These are phyloP conservation scores for Acomys russatus DNA, from an alignment of 2,797 vertebrate species.

Conservation along the genomic window DNA sequence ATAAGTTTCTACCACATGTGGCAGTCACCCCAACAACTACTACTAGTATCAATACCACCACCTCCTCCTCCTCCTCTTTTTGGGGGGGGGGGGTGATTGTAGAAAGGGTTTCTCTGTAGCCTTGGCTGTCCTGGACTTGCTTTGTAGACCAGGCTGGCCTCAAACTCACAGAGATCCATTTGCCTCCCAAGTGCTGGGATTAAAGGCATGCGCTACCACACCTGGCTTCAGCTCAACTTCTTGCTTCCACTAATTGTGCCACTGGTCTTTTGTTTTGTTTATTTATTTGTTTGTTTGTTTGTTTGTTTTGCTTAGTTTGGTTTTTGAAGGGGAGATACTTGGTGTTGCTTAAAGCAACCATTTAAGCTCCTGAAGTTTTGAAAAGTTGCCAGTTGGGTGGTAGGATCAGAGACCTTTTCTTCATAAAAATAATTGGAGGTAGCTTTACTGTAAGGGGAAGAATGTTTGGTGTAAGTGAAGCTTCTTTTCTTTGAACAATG, in stretches of 20 bases:
- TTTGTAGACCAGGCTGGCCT: too few species aligned
- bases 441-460: background rate
- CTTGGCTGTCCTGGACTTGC: too few species aligned
- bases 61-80: too few species aligned
- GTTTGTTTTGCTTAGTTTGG: background rate
- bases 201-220: too few species aligned
- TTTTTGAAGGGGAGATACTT: background rate
- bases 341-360: background rate
- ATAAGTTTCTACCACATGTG: background rate
- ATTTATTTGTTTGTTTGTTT: background rate
- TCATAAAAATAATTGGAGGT: conserved; percentile 35
- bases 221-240: too few species aligned
- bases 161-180: too few species aligned
- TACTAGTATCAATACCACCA: too few species aligned
- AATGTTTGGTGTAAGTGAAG: conserved; percentile 47
- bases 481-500: background rate
- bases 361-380: conserved; percentile 39
- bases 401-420: conserved; percentile 28
- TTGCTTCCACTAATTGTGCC: conserved; percentile 11
- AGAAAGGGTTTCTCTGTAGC: too few species aligned
- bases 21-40: background rate
- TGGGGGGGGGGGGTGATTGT: too few species aligned
- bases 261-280: background rate
- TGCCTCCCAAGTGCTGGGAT: too few species aligned
- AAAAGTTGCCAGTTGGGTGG: background rate